Base-by-base conservation (phyloP, 2,888 invertebrate genomes). In the Phaedon cochleariae region DNA sequence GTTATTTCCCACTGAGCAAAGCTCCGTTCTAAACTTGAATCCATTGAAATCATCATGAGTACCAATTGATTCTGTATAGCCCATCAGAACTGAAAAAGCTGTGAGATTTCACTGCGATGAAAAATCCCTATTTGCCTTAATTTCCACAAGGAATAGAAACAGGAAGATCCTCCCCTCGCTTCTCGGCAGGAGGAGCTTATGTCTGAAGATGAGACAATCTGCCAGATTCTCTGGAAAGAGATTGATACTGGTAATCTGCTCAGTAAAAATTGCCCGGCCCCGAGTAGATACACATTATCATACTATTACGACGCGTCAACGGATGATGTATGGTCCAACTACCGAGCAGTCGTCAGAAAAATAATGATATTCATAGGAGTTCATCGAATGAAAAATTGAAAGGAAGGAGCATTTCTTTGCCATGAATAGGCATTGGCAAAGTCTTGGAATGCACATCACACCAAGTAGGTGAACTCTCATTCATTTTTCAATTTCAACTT, bases 161-260 rank as follows among this genome's bases (percentile, higher is more conserved):
- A 59, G 26, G 48, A 49, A 53, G 49, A 62, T 20, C 54, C 54
- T 59, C 55, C 64, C 62, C 59, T 55, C 64, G 49, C 15, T 62
- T 51, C 71, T 57, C 59, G 59, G 55, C 64, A 59, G 64, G 64
- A 71, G 49, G 67, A 68, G 61, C 59, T 65, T 63, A 63, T 55
- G 59, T 62, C 58, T 67, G 70, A 70, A 72, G 75, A 77, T 75
- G 76, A 75, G 77, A 74, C 76, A 74, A 76, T 77, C 73, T 74
- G 73, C 75, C 67, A 76, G 72, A 71, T 73, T 76, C 76, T 69
- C 75, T 73, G 75, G 77, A 79, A 82, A 82, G 78, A 82, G 84
- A 84, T 84, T 83, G 84, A 84, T 84, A 83, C 80, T 80, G n/a
- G 83, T 83, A 84, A 84, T 84, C 83, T 83, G 83, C 82, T 81